These are phyloP conservation scores for Hystrix cristata DNA, from an alignment of 2,113 vertebrate species.

Conservation along the genomic window DNA sequence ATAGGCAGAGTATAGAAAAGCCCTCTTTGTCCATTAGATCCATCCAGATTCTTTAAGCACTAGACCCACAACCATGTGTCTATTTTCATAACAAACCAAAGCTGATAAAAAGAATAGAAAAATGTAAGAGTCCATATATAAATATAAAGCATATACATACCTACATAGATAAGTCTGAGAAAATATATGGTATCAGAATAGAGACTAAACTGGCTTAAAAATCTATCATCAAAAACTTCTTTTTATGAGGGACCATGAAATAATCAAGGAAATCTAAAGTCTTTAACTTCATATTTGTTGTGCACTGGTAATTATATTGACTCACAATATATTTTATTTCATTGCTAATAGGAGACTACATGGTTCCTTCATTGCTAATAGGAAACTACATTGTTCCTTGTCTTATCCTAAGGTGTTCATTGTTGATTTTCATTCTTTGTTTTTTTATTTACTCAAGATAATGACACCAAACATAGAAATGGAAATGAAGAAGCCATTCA, in stretches of 20 bases:
- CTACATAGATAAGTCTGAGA: not conserved
- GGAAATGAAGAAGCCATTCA: not conserved
- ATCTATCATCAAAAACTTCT: not conserved
- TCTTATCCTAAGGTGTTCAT: not conserved
- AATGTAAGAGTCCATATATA: not conserved
- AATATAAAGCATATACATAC: not conserved
- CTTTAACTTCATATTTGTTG: rapidly evolving
- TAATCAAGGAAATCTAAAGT: not conserved
- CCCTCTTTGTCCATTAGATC: not conserved
- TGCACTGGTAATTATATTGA: too few relatives aligned
- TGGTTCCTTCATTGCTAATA: too few relatives aligned
- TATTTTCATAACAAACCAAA: not conserved
- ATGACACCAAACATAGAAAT: not conserved
- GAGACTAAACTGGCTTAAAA: not conserved
- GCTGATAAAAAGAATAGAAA: not conserved
- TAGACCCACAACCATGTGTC: too few relatives aligned
- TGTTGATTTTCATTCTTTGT: not conserved
- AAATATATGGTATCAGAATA: not conserved
- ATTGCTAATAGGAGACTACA: not conserved
- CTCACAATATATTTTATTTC: not conserved
- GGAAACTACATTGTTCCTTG: rapidly evolving
- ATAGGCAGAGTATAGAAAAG: not conserved
- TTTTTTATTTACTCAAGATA: not conserved
- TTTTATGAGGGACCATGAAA: not conserved
- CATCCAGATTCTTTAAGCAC: not conserved